Percentiles rank a stretch among this genome's conserved stretches.
phyloP scores from a whole-genome alignment of 2,113 vertebrate genomes.

The Otis tarda region DNA sequence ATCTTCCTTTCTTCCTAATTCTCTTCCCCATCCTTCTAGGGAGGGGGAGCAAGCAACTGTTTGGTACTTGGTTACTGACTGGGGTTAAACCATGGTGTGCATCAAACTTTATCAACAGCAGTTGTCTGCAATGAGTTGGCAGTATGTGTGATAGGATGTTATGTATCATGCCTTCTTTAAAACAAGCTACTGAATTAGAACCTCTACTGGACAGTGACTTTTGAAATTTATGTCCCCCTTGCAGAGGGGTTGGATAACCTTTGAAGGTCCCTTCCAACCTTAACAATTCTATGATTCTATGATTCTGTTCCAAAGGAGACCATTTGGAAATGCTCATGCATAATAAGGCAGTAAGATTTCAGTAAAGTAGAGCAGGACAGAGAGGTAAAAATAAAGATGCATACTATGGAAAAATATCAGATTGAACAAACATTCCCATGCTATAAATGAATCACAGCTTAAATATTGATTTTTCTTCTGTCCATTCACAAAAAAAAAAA shows the following conservation, averaged over 20 bases:
- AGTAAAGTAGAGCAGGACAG: neutral
- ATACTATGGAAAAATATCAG: neutral
- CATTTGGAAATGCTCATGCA: neutral
- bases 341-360: neutral
- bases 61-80: too few relatives aligned
- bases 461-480: neutral
- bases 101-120: neutral
- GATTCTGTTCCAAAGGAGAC: neutral
- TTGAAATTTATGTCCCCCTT: too few relatives aligned
- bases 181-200: neutral
- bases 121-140: neutral
- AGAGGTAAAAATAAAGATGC: neutral
- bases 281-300: too few relatives aligned
- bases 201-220: neutral
- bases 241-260: too few relatives aligned
- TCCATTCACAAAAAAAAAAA: neutral
- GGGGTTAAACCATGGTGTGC: too few relatives aligned
- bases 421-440: neutral
- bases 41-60: too few relatives aligned
- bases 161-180: neutral
- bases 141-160: neutral
- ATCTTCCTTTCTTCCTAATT: too few relatives aligned
- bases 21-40: too few relatives aligned
- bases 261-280: too few relatives aligned
- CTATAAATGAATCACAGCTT: neutral